These are phyloP conservation scores for Chitala chitala DNA, from an alignment of 2,113 vertebrate species.

Conservation along the genomic window DNA sequence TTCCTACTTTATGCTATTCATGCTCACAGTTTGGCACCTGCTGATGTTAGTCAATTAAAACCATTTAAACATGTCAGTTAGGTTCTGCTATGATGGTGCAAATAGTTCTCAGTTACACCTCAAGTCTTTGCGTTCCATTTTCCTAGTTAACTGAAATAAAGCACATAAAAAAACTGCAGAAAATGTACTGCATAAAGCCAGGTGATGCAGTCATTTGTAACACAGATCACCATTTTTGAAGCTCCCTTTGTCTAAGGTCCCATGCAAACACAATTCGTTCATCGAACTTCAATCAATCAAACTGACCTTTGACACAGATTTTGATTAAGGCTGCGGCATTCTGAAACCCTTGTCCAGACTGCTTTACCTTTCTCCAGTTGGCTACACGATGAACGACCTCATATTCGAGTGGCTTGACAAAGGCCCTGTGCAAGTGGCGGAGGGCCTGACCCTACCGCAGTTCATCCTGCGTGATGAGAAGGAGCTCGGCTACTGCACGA, in stretches of 20 bases:
- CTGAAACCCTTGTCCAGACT: background rate
- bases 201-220: too few species aligned
- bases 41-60: too few species aligned
- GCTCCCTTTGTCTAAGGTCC: too few species aligned
- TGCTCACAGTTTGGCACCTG: too few species aligned
- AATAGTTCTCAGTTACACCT: background rate
- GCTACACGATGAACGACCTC: slow-evolving; percentile 94
- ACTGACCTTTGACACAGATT: background rate
- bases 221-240: background rate
- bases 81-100: background rate
- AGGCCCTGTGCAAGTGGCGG: slow-evolving; percentile 85
- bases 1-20: too few species aligned
- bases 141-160: background rate
- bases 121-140: background rate
- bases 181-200: too few species aligned
- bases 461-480: slow-evolving; percentile 87
- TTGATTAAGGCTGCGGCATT: background rate
- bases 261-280: background rate
- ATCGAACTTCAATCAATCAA: too few species aligned
- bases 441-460: slow-evolving; percentile 83
- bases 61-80: background rate
- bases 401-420: slow-evolving; percentile 88
- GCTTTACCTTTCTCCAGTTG: slow-evolving; percentile 59
- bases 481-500: slow-evolving; percentile 88
- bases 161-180: background rate